These are phyloP conservation scores for Pyrocoelia pectoralis DNA, from an alignment of 2,888 invertebrate species.

Conservation along the genomic window DNA sequence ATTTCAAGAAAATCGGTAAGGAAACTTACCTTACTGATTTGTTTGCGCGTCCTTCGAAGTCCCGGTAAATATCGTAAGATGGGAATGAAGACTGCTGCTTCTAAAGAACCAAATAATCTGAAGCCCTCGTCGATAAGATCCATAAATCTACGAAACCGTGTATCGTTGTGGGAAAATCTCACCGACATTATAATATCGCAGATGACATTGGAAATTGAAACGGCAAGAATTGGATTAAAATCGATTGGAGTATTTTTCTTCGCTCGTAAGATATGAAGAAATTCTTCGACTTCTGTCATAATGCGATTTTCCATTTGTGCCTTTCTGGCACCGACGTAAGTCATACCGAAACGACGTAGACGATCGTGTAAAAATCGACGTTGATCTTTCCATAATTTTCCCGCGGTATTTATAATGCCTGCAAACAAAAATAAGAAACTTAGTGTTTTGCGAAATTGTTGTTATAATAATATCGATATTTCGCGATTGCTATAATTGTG, in stretches of 20 bases:
- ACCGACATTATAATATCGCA: conserved; percentile 91
- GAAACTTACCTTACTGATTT: conserved; percentile 63
- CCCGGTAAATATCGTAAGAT: conserved; percentile 72
- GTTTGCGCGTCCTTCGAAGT: conserved; percentile 61
- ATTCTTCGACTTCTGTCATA: conserved; percentile 81
- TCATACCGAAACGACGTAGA: conserved; percentile 87
- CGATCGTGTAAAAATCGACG: conserved; percentile 87
- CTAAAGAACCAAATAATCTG: conserved; percentile 83
- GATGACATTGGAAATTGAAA: conserved; percentile 89
- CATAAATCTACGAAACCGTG: conserved; percentile 81
- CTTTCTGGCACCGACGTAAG: conserved; percentile 81
- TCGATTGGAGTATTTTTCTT: conserved; percentile 75
- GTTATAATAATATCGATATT: not conserved
- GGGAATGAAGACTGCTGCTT: conserved; percentile 85
- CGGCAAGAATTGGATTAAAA: conserved; percentile 77
- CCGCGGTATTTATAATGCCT: conserved; percentile 92
- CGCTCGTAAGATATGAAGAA: conserved; percentile 71
- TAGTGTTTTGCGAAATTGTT: not conserved
- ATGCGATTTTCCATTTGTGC: conserved; percentile 85
- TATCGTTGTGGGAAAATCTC: conserved; percentile 80
- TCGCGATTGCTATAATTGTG: conserved; percentile 1
- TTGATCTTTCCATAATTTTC: conserved; percentile 90
- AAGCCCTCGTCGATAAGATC: conserved; percentile 91
- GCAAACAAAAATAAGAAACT: conserved; percentile 44
- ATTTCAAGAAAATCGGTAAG: too few relatives aligned